Percentiles rank a stretch among this genome's conserved stretches.
phyloP scores from a whole-genome alignment of 2,888 invertebrate species.

The Ypsolopha scabrella region DNA sequence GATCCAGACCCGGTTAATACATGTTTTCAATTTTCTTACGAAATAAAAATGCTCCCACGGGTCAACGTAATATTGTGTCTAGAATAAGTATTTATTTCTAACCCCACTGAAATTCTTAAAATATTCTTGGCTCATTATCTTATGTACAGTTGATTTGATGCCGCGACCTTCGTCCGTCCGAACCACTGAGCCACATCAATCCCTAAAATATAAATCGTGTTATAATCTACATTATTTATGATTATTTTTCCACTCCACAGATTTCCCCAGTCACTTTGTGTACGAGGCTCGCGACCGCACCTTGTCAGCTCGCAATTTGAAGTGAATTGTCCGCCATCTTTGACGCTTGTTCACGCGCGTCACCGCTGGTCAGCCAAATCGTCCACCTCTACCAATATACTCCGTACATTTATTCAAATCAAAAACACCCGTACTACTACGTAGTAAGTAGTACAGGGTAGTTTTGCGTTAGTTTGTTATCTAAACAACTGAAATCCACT shows the following conservation, averaged over 20 bases:
- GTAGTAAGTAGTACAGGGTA: not conserved
- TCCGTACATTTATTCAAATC: not conserved
- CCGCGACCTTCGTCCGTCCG: too few species aligned
- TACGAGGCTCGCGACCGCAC: conserved; percentile 26
- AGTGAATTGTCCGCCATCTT: conserved; percentile 62
- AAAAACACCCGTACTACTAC: not conserved
- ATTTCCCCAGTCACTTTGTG: not conserved
- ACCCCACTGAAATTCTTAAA: too few species aligned
- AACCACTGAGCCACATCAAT: not conserved
- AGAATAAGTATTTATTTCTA: too few species aligned
- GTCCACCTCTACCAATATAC: not conserved
- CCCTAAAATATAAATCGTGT: not conserved
- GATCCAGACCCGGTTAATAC: too few species aligned
- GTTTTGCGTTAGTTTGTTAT: not conserved
- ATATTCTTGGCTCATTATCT: too few species aligned
- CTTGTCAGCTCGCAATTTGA: conserved; percentile 61
- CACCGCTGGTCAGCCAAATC: not conserved
- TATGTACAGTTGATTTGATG: too few species aligned
- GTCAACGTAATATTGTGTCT: too few species aligned
- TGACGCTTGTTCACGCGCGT: conserved; percentile 26
- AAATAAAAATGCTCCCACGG: too few species aligned
- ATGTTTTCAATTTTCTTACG: too few species aligned
- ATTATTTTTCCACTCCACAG: not conserved
- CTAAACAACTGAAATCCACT: conserved; percentile 9
- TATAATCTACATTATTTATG: not conserved